Percentiles rank a stretch among this genome's conserved stretches.
These are phyloP conservation scores for Acipenser ruthenus DNA, from an alignment of 2,797 vertebrate genomes.

Conservation along the genomic window DNA sequence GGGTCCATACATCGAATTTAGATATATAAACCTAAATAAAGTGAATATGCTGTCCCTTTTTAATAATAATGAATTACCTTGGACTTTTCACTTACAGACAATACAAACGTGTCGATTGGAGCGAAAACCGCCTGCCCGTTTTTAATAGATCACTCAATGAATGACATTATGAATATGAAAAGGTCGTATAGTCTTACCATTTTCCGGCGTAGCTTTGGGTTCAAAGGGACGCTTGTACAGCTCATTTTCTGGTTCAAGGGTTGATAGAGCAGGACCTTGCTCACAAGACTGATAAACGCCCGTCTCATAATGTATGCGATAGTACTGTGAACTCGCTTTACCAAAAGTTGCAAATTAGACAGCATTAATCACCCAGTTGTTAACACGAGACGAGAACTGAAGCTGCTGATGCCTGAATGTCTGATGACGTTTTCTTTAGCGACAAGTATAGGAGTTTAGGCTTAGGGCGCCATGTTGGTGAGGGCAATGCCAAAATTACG, in stretches of 20 bases:
- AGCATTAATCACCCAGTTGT: too few relatives aligned
- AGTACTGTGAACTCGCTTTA: conserved; percentile 26
- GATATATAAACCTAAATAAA: too few relatives aligned
- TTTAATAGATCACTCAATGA: background rate
- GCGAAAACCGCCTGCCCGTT: background rate
- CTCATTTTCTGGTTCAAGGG: conserved; percentile 21
- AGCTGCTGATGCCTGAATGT: too few relatives aligned
- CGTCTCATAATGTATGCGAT: conserved; percentile 28
- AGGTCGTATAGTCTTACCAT: conserved; percentile 41
- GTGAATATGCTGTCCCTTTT: too few relatives aligned
- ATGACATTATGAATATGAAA: background rate
- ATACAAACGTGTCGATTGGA: background rate
- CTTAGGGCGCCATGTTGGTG: too few relatives aligned
- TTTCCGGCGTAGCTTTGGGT: conserved; percentile 27
- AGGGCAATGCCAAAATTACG: too few relatives aligned
- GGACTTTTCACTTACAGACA: background rate
- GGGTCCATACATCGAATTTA: too few relatives aligned
- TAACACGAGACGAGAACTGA: too few relatives aligned
- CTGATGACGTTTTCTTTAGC: too few relatives aligned
- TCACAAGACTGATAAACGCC: conserved; percentile 37
- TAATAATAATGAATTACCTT: conserved; percentile 19
- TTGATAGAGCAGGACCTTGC: conserved; percentile 31
- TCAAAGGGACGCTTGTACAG: conserved; percentile 22
- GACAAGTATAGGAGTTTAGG: too few relatives aligned
- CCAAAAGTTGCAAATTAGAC: conserved; percentile 12